A percentile compares a stretch with the other conserved stretches of the same genome.
Evolutionary conservation across 2,113 vertebrate species (phyloP).

Genomic region (Amphilophus citrinellus): DNA sequence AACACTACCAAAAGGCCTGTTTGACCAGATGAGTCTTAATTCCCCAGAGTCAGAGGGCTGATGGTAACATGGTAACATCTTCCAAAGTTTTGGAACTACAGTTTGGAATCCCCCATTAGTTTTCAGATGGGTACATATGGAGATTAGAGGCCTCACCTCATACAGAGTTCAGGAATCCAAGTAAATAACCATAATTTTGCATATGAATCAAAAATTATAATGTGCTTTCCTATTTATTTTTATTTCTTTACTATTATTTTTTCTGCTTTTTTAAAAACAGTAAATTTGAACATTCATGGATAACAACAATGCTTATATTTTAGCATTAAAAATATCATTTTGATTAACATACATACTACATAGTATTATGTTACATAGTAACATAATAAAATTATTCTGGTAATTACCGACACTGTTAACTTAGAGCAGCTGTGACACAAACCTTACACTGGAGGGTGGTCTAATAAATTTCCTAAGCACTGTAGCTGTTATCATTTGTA

Average conservation of each 20-base stretch:
- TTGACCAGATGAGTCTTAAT: not conserved
- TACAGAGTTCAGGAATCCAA: not conserved
- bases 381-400: no score
- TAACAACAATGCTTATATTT: not conserved
- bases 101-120: not conserved
- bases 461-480: not conserved
- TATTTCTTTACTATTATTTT: no score
- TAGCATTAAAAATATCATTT: not conserved
- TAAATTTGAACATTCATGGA: not conserved
- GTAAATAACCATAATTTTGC: no score
- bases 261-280: not conserved
- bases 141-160: not conserved
- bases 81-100: not conserved
- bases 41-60: no score
- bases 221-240: rapidly evolving
- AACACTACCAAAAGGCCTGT: not conserved
- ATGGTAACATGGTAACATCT: not conserved
- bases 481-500: not conserved
- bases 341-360: not conserved
- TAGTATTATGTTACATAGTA: no score
- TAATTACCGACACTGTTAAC: no score
- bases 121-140: no score
- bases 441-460: not conserved
- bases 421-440: not conserved
- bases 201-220: no score